Conservation (phyloP, 2,797 vertebrate genomes). For the Picus viridis region DNA sequence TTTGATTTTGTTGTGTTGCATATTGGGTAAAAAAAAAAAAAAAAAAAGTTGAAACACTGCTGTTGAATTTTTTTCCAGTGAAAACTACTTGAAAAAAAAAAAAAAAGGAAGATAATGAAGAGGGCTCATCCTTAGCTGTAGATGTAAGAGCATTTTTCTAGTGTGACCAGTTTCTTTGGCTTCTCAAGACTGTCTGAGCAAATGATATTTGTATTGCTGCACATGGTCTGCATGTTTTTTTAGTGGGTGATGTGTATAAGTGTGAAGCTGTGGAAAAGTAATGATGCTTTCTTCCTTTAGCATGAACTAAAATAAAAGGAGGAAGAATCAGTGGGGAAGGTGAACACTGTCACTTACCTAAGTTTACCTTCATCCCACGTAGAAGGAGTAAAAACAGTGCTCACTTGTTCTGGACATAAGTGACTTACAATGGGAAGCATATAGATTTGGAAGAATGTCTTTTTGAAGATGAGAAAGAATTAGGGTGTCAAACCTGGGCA, state of each 20-base stretch:
- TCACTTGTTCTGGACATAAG: rapidly evolving
- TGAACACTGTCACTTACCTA: not conserved
- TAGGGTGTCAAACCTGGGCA: not conserved
- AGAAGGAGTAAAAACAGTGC: not conserved
- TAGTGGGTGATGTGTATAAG: not conserved
- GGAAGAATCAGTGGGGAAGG: not conserved
- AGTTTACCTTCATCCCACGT: not conserved
- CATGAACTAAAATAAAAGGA: not conserved
- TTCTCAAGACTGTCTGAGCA: not conserved
- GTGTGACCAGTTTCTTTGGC: not conserved
- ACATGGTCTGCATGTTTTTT: not conserved
- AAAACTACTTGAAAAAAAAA: not conserved
- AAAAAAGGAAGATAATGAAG: not conserved
- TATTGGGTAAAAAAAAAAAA: not conserved
- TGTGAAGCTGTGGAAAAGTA: not conserved
- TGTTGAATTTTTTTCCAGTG: not conserved
- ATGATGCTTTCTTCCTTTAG: not conserved
- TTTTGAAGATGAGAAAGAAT: not conserved
- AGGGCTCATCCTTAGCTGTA: not conserved
- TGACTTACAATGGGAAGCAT: not conserved
- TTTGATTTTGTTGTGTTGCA: not conserved
- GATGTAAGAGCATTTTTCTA: not conserved
- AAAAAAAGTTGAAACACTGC: not conserved
- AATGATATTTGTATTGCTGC: not conserved
- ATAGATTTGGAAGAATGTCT: not conserved